Conservation (phyloP, 2,797 vertebrate species). For the Menidia menidia region DNA sequence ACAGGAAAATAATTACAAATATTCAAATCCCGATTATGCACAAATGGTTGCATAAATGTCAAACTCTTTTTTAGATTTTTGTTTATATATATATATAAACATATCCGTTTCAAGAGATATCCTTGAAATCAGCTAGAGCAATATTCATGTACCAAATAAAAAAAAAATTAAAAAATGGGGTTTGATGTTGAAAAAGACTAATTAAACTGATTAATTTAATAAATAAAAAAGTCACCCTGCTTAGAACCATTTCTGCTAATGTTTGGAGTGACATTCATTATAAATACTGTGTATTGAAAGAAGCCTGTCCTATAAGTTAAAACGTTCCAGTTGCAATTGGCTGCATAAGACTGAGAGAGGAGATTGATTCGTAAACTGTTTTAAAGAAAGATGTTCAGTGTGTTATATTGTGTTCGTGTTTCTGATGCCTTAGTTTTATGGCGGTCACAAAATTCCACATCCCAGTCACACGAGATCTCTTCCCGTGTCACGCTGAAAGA, state of each 20-base stretch:
- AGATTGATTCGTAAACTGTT: background rate
- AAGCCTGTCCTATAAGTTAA: background rate
- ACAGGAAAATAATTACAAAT: no score
- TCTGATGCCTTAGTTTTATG: slow-evolving; percentile 1
- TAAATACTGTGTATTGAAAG: no score
- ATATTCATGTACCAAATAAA: no score
- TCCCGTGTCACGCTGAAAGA: slow-evolving; percentile 27
- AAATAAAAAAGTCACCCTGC: slow-evolving; percentile 6
- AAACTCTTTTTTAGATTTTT: no score
- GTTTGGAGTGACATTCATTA: background rate
- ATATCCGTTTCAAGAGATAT: no score
- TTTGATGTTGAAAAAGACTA: no score
- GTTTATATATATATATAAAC: no score
- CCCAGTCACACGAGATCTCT: slow-evolving; percentile 3
- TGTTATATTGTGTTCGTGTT: slow-evolving; percentile 20
- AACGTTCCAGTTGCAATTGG: slow-evolving; percentile 1
- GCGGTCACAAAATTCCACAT: slow-evolving; percentile 17
- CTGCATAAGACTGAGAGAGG: background rate
- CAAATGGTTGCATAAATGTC: no score
- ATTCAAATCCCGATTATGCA: no score
- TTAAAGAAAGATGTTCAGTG: slow-evolving; percentile 9
- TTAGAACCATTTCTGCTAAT: background rate
- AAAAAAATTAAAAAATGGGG: no score
- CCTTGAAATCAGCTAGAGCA: no score
- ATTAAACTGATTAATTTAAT: no score